phyloP scores from a whole-genome alignment of 2,888 invertebrate genomes.

The Drosophila neonasuta region DNA sequence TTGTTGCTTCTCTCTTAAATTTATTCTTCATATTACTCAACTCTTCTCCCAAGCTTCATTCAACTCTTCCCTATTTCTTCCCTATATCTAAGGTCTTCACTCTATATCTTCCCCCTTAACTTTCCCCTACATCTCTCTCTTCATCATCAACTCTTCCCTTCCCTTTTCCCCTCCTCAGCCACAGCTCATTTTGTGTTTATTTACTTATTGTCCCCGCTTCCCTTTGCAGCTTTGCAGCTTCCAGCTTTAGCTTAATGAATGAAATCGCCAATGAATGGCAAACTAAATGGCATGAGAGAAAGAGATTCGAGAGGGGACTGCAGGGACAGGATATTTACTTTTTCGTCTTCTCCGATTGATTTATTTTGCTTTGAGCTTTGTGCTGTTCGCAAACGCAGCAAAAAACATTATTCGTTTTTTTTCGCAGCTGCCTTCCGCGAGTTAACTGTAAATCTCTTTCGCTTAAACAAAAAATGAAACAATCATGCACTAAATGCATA shows the following conservation, averaged over 20 bases:
- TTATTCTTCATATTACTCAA: too few relatives aligned
- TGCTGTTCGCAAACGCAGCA: conserved; percentile 56
- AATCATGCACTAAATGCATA: conserved; percentile 54
- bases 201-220: conserved; percentile 54
- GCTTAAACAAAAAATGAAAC: conserved; percentile 2
- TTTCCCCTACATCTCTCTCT: too few relatives aligned
- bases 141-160: not conserved
- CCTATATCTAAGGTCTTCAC: too few relatives aligned
- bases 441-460: conserved; percentile 6
- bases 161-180: not conserved
- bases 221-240: conserved; percentile 1
- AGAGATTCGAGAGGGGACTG: not conserved
- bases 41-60: too few relatives aligned
- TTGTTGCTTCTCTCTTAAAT: too few relatives aligned
- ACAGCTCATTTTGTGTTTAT: conserved; percentile 57
- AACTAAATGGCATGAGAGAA: not conserved
- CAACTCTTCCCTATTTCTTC: too few relatives aligned
- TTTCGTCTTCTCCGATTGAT: conserved; percentile 56
- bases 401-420: conserved; percentile 5
- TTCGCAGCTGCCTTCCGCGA: conserved; percentile 36
- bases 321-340: conserved; percentile 72
- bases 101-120: too few relatives aligned
- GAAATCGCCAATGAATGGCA: conserved; percentile 31
- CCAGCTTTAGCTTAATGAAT: conserved; percentile 45
- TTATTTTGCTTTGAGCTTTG: conserved; percentile 64